These are phyloP conservation scores for Drosophila rufa DNA, from an alignment of 1,140 invertebrate genomes.

Conservation along the genomic window DNA sequence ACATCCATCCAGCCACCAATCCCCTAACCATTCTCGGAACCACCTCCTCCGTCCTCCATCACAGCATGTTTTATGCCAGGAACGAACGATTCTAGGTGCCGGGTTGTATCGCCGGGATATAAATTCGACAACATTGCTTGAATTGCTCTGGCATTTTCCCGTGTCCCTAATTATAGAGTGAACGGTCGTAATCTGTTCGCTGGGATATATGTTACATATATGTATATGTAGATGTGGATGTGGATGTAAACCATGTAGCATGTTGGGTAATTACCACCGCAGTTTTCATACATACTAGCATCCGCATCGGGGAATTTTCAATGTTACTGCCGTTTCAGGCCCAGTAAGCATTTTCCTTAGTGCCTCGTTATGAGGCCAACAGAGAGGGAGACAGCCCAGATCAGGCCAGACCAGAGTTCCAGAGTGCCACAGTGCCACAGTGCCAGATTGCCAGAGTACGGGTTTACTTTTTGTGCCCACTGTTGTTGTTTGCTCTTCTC, in stretches of 20 bases:
- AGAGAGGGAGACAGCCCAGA: not conserved
- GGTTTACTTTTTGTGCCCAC: conserved; percentile 14
- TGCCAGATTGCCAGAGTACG: not conserved
- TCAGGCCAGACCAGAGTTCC: too few species aligned
- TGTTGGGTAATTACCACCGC: conserved; percentile 21
- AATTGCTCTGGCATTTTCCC: conserved; percentile 31
- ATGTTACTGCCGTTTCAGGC: conserved; percentile 17
- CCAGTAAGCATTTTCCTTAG: conserved; percentile 19
- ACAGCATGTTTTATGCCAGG: conserved; percentile 11
- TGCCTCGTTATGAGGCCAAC: conserved; percentile 23
- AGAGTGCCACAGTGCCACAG: too few species aligned
- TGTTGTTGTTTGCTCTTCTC: conserved; percentile 2
- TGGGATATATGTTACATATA: not conserved
- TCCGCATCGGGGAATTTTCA: conserved; percentile 23
- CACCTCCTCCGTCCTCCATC: not conserved
- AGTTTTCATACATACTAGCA: conserved; percentile 24
- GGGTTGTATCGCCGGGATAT: conserved; percentile 33
- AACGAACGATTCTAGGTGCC: conserved; percentile 16
- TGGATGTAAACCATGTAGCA: conserved; percentile 10
- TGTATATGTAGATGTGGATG: not conserved
- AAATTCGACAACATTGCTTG: conserved; percentile 52
- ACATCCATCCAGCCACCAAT: not conserved
- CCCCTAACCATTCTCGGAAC: too few species aligned
- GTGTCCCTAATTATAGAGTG: conserved; percentile 20
- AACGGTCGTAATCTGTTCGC: conserved; percentile 7